Conservation (phyloP, 2,888 invertebrate species). For the Eumacrocentrus americanus region DNA sequence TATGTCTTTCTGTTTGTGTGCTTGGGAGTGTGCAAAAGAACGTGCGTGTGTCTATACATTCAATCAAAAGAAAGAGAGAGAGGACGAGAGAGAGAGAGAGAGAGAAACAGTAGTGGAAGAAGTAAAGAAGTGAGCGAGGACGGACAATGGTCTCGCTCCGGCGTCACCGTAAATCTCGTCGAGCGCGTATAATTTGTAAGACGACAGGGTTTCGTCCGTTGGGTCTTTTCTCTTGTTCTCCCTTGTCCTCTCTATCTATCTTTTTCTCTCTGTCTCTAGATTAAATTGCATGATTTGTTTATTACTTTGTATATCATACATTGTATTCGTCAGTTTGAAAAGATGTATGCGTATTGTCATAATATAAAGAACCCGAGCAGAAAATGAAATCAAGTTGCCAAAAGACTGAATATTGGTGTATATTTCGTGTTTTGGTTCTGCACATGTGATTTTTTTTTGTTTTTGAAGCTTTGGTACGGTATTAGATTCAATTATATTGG, state of each 20-base stretch:
- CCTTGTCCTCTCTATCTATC: slow-evolving; percentile 1
- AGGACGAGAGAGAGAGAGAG: background rate
- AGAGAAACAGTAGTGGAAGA: slow-evolving; percentile 35
- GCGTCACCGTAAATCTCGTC: slow-evolving; percentile 62
- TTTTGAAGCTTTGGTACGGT: too few relatives aligned
- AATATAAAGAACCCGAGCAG: too few relatives aligned
- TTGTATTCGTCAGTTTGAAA: background rate
- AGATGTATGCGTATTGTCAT: background rate
- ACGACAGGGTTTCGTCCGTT: slow-evolving; percentile 52
- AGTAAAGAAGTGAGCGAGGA: slow-evolving; percentile 54
- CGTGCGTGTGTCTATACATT: background rate
- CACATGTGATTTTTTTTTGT: too few relatives aligned
- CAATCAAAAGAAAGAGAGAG: background rate
- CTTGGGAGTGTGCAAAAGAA: background rate
- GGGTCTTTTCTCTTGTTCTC: slow-evolving; percentile 14
- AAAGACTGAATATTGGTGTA: too few relatives aligned
- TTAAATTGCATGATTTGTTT: background rate
- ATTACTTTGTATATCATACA: slow-evolving; percentile 7
- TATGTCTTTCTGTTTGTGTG: background rate
- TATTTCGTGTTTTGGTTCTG: too few relatives aligned
- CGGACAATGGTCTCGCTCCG: slow-evolving; percentile 61
- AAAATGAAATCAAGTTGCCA: too few relatives aligned
- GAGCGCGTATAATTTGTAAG: slow-evolving; percentile 62
- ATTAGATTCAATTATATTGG: too few relatives aligned
- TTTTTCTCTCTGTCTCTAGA: background rate